A percentile compares a stretch with the other conserved stretches of the same genome.
Conservation (phyloP, 1,140 invertebrate genomes). For the Drosophila ambigua region DNA sequence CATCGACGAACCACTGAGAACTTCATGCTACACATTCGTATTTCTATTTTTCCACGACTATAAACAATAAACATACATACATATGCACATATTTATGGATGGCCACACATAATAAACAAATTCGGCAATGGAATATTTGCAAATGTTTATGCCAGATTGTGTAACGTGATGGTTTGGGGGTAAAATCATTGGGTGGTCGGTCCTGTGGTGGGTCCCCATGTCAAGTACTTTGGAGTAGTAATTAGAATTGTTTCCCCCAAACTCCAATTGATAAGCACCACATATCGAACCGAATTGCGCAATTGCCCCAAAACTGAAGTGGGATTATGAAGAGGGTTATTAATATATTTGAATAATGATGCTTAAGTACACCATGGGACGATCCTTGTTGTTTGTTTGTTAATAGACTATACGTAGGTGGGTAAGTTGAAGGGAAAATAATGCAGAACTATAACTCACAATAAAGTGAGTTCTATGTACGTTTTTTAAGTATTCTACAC, state of each 20-base stretch:
- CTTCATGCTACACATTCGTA: too few species aligned
- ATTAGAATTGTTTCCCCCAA: slow-evolving; percentile 55
- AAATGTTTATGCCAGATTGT: slow-evolving; percentile 17
- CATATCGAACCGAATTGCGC: background rate
- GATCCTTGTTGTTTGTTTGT: too few species aligned
- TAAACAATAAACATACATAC: slow-evolving; percentile 45
- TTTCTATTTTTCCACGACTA: slow-evolving; percentile 50
- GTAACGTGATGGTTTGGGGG: background rate
- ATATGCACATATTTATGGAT: slow-evolving; percentile 56
- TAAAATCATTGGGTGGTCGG: slow-evolving; percentile 20
- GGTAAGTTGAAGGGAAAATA: too few species aligned
- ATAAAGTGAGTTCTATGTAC: too few species aligned
- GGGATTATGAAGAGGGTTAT: too few species aligned
- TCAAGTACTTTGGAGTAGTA: slow-evolving; percentile 40
- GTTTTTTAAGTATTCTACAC: too few species aligned
- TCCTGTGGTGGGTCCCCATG: slow-evolving; percentile 2
- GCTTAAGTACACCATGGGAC: too few species aligned
- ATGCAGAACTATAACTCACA: too few species aligned
- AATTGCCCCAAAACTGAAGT: slow-evolving; percentile 11
- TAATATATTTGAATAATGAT: too few species aligned
- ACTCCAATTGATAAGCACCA: slow-evolving; percentile 28
- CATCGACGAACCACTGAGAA: too few species aligned
- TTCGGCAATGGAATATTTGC: slow-evolving; percentile 41
- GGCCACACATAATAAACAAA: background rate
- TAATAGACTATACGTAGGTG: too few species aligned